These are phyloP conservation scores for Scomber japonicus DNA, from an alignment of 2,113 vertebrate species.

Conservation along the genomic window DNA sequence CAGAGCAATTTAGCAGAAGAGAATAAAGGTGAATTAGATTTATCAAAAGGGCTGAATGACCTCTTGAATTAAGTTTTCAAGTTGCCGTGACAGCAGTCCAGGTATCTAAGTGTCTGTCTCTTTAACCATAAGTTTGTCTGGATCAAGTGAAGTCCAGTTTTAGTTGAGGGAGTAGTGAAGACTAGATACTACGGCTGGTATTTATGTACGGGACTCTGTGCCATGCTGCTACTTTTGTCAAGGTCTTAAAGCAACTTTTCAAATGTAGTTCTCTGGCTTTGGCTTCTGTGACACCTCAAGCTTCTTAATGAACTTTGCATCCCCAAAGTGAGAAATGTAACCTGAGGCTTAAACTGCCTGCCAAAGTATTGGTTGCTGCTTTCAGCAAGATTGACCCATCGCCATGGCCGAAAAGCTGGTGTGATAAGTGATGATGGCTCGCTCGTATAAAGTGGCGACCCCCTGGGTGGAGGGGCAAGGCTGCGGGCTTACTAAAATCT, in stretches of 20 bases:
- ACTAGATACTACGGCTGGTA: constrained; percentile 28
- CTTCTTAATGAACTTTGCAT: constrained; percentile 33
- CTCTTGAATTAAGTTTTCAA: too few species aligned
- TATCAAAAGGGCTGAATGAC: neutral
- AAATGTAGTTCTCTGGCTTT: constrained; percentile 12
- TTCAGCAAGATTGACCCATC: constrained; percentile 28
- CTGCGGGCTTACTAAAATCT: constrained; percentile 22
- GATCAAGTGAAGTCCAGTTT: constrained; percentile 3
- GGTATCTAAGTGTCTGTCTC: neutral
- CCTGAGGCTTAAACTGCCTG: constrained; percentile 31
- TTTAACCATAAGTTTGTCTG: neutral
- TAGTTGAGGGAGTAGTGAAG: constrained; percentile 39
- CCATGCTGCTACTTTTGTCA: constrained; percentile 59
- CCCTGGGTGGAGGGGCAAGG: constrained; percentile 7
- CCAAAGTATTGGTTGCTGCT: constrained; percentile 2
- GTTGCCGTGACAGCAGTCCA: neutral
- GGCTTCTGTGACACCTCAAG: constrained; percentile 32
- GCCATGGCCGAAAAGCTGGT: constrained; percentile 21
- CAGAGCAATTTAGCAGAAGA: neutral
- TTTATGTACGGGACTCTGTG: constrained; percentile 53
- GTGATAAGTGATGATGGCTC: constrained; percentile 50
- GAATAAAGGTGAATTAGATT: constrained; percentile 18
- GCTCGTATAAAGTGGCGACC: constrained; percentile 26
- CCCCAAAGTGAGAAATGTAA: constrained; percentile 51
- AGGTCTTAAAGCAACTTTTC: constrained; percentile 52